Conservation (phyloP, 2,113 vertebrate species). For the Cyprinodon tularosa region DNA sequence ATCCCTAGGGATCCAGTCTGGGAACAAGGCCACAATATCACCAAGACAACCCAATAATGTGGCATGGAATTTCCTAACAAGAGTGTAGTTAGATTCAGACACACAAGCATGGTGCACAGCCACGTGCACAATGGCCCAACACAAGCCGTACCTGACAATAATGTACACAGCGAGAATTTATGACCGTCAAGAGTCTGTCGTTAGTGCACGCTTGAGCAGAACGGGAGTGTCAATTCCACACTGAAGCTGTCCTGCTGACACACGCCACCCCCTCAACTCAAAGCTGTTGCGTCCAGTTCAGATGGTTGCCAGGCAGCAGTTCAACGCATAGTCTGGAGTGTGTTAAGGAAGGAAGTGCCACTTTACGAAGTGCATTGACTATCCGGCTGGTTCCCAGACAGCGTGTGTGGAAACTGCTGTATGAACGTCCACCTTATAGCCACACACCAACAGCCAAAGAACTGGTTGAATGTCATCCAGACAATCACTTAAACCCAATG, state of each 20-base stretch:
- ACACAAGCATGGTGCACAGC: slow-evolving; percentile 29
- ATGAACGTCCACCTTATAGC: slow-evolving; percentile 61
- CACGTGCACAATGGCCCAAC: slow-evolving; percentile 43
- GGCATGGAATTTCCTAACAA: slow-evolving; percentile 77
- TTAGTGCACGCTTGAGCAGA: slow-evolving; percentile 42
- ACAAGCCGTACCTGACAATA: slow-evolving; percentile 48
- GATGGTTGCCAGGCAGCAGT: slow-evolving; percentile 76
- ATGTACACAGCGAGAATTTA: slow-evolving; percentile 44
- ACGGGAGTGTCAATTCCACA: slow-evolving; percentile 42
- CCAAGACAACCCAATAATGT: slow-evolving; percentile 77
- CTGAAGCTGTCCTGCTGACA: slow-evolving; percentile 38
- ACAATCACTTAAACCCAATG: slow-evolving; percentile 1
- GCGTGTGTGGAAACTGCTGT: slow-evolving; percentile 36
- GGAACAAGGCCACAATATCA: slow-evolving; percentile 71
- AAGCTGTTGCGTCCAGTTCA: slow-evolving; percentile 70
- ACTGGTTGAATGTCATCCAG: slow-evolving; percentile 11
- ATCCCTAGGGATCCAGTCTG: slow-evolving; percentile 71
- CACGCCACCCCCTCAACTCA: slow-evolving; percentile 48
- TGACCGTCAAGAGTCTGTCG: slow-evolving; percentile 35
- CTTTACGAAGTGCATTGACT: slow-evolving; percentile 69
- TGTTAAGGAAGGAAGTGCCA: slow-evolving; percentile 79
- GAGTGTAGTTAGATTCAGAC: slow-evolving; percentile 64
- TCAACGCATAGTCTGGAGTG: slow-evolving; percentile 73
- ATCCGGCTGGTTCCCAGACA: slow-evolving; percentile 64
- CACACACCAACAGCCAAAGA: slow-evolving; percentile 46